Conservation (phyloP, 1,140 invertebrate species). For the Rhopalosiphum maidis region DNA sequence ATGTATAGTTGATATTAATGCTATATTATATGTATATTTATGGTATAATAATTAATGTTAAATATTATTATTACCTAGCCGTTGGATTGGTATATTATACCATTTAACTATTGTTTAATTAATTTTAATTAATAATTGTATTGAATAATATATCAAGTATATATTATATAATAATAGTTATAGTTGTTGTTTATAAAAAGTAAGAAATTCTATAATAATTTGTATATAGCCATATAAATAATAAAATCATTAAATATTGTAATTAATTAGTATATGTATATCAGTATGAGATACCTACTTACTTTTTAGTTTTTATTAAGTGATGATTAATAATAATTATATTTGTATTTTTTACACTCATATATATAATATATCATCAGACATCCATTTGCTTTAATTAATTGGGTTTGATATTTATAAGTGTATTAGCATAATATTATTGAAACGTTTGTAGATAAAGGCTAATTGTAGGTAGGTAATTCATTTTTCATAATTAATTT, state of each 20-base stretch:
- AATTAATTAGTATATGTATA: background rate
- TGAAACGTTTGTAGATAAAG: background rate
- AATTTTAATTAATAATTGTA: background rate
- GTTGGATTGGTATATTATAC: background rate
- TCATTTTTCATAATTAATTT: background rate
- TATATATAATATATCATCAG: background rate
- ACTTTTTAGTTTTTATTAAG: slow-evolving; percentile 16
- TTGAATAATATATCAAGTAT: background rate
- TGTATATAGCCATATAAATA: background rate
- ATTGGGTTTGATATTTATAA: slow-evolving; percentile 22
- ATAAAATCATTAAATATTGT: background rate
- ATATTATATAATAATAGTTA: background rate
- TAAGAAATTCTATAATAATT: background rate
- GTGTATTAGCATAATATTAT: background rate
- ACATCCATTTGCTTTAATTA: background rate
- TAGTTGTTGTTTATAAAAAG: background rate
- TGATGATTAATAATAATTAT: background rate
- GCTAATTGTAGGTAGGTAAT: background rate
- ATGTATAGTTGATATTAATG: background rate
- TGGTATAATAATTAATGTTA: background rate
- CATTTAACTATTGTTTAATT: background rate
- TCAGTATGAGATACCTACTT: background rate
- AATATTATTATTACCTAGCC: background rate
- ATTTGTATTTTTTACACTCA: background rate
- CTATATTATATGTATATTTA: background rate